These are phyloP conservation scores for Sardinella longiceps DNA, from an alignment of 2,797 vertebrate genomes.

Conservation along the genomic window DNA sequence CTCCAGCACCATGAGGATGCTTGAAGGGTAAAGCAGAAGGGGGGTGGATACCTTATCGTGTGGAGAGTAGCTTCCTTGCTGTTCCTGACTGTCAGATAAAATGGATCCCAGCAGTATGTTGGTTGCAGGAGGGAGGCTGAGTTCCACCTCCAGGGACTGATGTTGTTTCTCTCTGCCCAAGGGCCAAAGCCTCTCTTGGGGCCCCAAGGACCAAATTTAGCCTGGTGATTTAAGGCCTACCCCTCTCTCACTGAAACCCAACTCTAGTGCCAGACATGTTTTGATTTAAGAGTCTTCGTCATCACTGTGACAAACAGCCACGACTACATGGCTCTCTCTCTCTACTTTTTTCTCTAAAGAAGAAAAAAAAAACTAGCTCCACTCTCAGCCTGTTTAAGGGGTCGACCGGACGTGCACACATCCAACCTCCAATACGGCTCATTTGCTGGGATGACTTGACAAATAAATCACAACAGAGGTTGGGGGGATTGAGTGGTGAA, in stretches of 20 bases:
- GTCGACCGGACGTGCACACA: neutral
- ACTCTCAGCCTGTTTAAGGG: neutral
- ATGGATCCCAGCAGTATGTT: slow-evolving; percentile 58
- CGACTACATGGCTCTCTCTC: slow-evolving; percentile 40
- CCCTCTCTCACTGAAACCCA: slow-evolving; percentile 38
- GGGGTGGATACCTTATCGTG: neutral
- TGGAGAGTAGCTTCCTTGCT: neutral
- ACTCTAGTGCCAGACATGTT: slow-evolving; percentile 31
- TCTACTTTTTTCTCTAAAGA: slow-evolving; percentile 17
- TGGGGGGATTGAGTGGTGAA: neutral
- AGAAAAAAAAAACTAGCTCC: neutral
- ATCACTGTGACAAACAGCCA: slow-evolving; percentile 41
- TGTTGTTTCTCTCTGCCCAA: slow-evolving; percentile 40
- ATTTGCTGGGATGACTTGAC: neutral
- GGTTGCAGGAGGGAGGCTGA: slow-evolving; percentile 48
- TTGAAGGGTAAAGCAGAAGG: neutral
- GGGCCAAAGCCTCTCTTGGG: slow-evolving; percentile 35
- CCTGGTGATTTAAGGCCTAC: slow-evolving; percentile 44
- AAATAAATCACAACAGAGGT: slow-evolving; percentile 6
- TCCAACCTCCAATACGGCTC: slow-evolving; percentile 3
- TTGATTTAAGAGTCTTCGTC: slow-evolving; percentile 35
- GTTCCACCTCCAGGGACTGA: slow-evolving; percentile 38
- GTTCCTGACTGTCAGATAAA: slow-evolving; percentile 50
- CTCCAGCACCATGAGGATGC: slow-evolving; percentile 6
- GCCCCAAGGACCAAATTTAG: slow-evolving; percentile 44